Conservation (phyloP, 2,888 invertebrate species). For the Altica lythri region DNA sequence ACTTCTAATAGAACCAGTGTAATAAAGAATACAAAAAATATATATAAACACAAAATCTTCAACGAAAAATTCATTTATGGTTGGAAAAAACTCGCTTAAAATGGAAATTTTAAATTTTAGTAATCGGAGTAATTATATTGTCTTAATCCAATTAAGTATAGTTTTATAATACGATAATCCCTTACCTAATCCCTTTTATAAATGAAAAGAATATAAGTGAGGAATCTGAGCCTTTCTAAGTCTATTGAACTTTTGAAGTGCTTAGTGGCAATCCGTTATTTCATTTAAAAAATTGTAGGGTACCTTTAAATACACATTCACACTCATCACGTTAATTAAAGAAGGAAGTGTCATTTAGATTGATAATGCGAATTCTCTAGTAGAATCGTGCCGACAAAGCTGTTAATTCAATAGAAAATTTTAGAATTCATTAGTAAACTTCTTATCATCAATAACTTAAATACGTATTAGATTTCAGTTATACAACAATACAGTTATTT, state of each 20-base stretch:
- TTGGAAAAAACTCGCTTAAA: too few species aligned
- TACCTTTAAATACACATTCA: background rate
- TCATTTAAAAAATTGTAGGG: background rate
- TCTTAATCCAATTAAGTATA: too few species aligned
- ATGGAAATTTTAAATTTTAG: too few species aligned
- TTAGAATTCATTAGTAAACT: background rate
- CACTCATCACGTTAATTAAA: background rate
- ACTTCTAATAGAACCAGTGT: too few species aligned
- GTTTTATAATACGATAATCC: background rate
- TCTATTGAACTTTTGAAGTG: slow-evolving; percentile 1
- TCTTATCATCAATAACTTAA: background rate
- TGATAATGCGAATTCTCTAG: background rate
- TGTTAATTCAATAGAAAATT: slow-evolving; percentile 1
- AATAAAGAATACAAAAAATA: too few species aligned
- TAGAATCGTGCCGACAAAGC: background rate
- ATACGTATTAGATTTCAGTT: background rate
- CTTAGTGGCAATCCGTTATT: background rate
- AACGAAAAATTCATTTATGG: too few species aligned
- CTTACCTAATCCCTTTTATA: too few species aligned
- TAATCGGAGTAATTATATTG: too few species aligned
- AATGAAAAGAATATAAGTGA: too few species aligned
- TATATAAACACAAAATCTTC: too few species aligned
- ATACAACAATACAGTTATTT: background rate
- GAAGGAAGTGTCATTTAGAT: background rate
- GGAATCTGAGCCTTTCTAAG: background rate